Evolutionary conservation across 1,140 invertebrate genomes (phyloP).

Genomic region (Rhynchophorus ferrugineus): DNA sequence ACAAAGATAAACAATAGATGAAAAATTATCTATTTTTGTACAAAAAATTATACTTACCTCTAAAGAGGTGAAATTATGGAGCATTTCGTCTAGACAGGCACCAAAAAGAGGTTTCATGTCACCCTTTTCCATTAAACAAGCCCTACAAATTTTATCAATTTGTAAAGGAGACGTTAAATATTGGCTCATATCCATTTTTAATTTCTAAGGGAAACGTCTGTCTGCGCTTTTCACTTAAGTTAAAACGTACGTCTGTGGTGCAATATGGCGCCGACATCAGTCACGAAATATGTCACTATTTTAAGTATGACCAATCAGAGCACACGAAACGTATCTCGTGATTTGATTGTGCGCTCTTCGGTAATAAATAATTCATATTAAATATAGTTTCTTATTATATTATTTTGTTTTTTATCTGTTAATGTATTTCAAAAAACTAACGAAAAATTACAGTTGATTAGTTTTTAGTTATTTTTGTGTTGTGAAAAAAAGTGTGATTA

Average conservation of each 20-base stretch:
- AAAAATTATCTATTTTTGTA: not conserved
- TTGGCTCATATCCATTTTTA: slow-evolving; percentile 37
- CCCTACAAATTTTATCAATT: slow-evolving; percentile 41
- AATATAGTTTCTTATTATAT: no score
- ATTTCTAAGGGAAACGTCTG: slow-evolving; percentile 7
- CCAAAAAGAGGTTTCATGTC: slow-evolving; percentile 43
- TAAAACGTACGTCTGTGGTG: slow-evolving; percentile 14
- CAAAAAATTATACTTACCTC: slow-evolving; percentile 34
- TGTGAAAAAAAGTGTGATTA: not conserved
- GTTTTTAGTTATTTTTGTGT: not conserved
- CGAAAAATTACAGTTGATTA: no score
- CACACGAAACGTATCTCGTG: slow-evolving; percentile 8
- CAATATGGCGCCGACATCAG: slow-evolving; percentile 19
- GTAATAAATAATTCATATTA: no score
- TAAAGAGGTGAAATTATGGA: slow-evolving; percentile 39
- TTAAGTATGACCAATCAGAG: slow-evolving; percentile 1
- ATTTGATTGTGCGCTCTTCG: slow-evolving; percentile 10
- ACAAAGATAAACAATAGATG: slow-evolving; percentile 2
- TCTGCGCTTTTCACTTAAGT: slow-evolving; percentile 1
- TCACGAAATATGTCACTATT: slow-evolving; percentile 13
- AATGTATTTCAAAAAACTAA: no score
- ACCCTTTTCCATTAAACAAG: slow-evolving; percentile 41
- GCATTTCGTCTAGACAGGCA: slow-evolving; percentile 43
- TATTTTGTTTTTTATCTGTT: no score
- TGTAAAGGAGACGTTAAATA: slow-evolving; percentile 38